These are phyloP conservation scores for Agonopterix subpropinquella DNA, from an alignment of 2,888 invertebrate species.

Conservation along the genomic window DNA sequence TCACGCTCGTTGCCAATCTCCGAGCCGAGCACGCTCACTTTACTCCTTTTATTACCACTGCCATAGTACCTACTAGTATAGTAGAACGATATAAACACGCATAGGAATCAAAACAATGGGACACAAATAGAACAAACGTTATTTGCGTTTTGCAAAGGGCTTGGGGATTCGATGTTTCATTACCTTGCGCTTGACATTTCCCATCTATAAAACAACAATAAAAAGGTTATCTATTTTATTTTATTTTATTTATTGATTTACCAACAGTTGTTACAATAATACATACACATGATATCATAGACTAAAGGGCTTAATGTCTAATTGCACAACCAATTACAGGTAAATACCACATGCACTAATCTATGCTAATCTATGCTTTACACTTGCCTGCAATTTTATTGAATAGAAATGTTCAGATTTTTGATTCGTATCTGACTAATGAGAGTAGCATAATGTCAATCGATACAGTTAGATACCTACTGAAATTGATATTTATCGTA, in stretches of 20 bases:
- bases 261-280: too few relatives aligned
- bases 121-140: slow-evolving; percentile 24
- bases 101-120: not conserved
- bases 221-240: not conserved
- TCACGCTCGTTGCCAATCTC: slow-evolving; percentile 54
- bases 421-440: too few relatives aligned
- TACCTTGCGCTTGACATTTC: slow-evolving; percentile 15
- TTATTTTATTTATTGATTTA: too few relatives aligned
- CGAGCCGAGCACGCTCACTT: slow-evolving; percentile 41
- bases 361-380: too few relatives aligned
- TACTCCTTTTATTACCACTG: slow-evolving; percentile 21
- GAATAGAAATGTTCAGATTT: too few relatives aligned
- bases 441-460: not conserved
- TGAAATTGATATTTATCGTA: slow-evolving; percentile 1
- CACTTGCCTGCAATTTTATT: too few relatives aligned
- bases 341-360: too few relatives aligned
- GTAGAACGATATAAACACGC: not conserved
- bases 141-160: slow-evolving; percentile 27
- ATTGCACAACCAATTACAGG: too few relatives aligned
- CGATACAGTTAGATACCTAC: not conserved
- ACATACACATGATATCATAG: too few relatives aligned
- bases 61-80: slow-evolving; percentile 4
- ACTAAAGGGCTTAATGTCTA: too few relatives aligned
- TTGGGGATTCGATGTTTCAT: slow-evolving; percentile 23
- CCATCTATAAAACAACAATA: not conserved